A percentile compares a stretch with the other conserved stretches of the same genome.
Conservation (phyloP, 2,797 vertebrate genomes). For the Tachyglossus aculeatus region DNA sequence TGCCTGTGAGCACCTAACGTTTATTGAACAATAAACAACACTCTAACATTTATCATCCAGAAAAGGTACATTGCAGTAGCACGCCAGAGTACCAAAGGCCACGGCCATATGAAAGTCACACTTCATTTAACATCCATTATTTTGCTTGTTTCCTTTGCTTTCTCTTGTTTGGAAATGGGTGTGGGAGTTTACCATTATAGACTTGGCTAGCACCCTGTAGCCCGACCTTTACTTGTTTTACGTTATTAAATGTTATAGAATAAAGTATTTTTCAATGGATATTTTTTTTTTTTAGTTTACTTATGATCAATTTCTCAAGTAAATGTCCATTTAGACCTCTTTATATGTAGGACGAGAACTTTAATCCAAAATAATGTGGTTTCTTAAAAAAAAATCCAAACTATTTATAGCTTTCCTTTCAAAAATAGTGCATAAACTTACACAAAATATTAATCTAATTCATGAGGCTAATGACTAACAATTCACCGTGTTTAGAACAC, state of each 20-base stretch:
- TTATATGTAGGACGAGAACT: too few species aligned
- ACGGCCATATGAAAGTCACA: slow-evolving; percentile 27
- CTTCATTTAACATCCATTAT: slow-evolving; percentile 44
- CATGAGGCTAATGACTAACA: too few species aligned
- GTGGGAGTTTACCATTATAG: not conserved
- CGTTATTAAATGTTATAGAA: not conserved
- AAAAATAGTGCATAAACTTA: too few species aligned
- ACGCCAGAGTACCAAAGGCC: slow-evolving; percentile 34
- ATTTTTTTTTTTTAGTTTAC: too few species aligned
- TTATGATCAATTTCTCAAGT: too few species aligned
- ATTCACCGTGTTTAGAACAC: too few species aligned
- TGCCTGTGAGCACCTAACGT: slow-evolving; percentile 20
- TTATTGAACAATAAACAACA: slow-evolving; percentile 35
- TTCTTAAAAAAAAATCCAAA: too few species aligned
- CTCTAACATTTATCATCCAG: slow-evolving; percentile 41
- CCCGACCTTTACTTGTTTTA: not conserved
- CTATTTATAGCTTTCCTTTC: too few species aligned
- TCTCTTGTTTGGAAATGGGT: not conserved
- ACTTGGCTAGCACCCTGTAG: not conserved
- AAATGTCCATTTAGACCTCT: too few species aligned
- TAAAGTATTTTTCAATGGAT: too few species aligned
- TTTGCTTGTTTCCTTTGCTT: fast-evolving
- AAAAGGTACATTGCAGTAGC: not conserved
- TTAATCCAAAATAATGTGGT: too few species aligned
- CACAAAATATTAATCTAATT: too few species aligned